phyloP scores from a whole-genome alignment of 2,888 invertebrate genomes.

The Autographa gamma region DNA sequence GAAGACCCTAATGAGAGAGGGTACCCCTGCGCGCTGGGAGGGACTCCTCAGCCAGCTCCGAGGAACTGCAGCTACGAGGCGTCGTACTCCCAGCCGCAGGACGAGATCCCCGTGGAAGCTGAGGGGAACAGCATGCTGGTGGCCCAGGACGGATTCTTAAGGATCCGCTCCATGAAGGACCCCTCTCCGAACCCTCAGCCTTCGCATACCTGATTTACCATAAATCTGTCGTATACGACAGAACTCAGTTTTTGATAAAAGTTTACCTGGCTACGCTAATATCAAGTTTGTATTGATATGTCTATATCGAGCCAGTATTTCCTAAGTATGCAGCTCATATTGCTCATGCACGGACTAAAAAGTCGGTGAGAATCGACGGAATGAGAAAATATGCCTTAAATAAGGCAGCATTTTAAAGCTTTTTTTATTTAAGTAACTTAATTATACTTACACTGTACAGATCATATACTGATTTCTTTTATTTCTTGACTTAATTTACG shows the following conservation, averaged over 20 bases:
- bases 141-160: slow-evolving; percentile 96
- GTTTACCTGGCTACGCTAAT: slow-evolving; percentile 52
- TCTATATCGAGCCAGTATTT: slow-evolving; percentile 40
- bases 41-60: slow-evolving; percentile 86
- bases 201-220: slow-evolving; percentile 85
- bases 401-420: slow-evolving; percentile 53
- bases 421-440: slow-evolving; percentile 57
- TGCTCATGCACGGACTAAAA: slow-evolving; percentile 14
- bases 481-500: slow-evolving; percentile 36
- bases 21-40: slow-evolving; percentile 80
- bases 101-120: slow-evolving; percentile 84
- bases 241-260: slow-evolving; percentile 80
- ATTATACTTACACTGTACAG: slow-evolving; percentile 57
- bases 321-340: slow-evolving; percentile 30
- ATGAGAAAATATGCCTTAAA: slow-evolving; percentile 35
- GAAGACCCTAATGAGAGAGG: slow-evolving; percentile 83
- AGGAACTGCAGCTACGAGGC: slow-evolving; percentile 85
- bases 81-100: slow-evolving; percentile 88
- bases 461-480: slow-evolving; percentile 41
- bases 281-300: slow-evolving; percentile 49
- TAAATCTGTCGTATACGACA: slow-evolving; percentile 79
- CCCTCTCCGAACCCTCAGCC: slow-evolving; percentile 67
- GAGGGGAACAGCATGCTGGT: slow-evolving; percentile 93
- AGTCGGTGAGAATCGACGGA: slow-evolving; percentile 18
- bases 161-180: slow-evolving; percentile 93